Evolutionary conservation across 2,888 invertebrate species (phyloP).

Genomic region (Andrena dorsata): DNA sequence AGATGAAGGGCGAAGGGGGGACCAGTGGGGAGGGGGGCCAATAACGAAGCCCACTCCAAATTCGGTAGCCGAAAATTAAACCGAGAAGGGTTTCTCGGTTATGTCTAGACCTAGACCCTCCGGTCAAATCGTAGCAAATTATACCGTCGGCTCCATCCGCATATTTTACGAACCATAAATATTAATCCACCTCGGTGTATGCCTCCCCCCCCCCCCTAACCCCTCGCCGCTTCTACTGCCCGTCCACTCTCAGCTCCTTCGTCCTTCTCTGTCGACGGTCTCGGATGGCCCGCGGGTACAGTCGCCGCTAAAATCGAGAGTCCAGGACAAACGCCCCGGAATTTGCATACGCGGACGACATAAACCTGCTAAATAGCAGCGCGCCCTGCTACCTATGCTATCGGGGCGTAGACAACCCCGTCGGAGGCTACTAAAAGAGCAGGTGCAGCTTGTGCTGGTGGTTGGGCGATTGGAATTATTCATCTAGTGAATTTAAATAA

Average conservation of each 20-base stretch:
- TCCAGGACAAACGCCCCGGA: constrained; percentile 27
- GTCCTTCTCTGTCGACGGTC: constrained; percentile 22
- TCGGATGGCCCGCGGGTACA: constrained; percentile 56
- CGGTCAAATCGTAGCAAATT: constrained; percentile 78
- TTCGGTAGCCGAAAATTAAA: constrained; percentile 77
- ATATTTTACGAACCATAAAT: constrained; percentile 79
- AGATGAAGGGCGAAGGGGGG: constrained; percentile 30
- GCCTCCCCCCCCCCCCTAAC: constrained; percentile 3
- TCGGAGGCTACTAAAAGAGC: not conserved
- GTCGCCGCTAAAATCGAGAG: constrained; percentile 64
- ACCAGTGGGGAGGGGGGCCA: constrained; percentile 39
- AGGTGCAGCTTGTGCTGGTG: not conserved
- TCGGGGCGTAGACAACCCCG: not conserved
- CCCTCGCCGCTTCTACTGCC: constrained; percentile 35
- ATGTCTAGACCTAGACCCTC: constrained; percentile 77
- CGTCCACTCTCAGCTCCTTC: constrained; percentile 24
- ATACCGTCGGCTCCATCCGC: constrained; percentile 73
- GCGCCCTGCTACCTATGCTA: not conserved
- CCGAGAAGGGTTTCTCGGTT: constrained; percentile 62
- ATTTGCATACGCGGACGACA: constrained; percentile 35
- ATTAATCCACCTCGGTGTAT: constrained; percentile 71
- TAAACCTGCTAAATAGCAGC: not conserved
- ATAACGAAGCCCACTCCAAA: constrained; percentile 67
- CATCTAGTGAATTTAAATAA: too few relatives aligned
- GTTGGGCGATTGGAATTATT: not conserved